Base-by-base conservation (phyloP, 2,113 vertebrate species). In the Todiramphus saurophagus region DNA sequence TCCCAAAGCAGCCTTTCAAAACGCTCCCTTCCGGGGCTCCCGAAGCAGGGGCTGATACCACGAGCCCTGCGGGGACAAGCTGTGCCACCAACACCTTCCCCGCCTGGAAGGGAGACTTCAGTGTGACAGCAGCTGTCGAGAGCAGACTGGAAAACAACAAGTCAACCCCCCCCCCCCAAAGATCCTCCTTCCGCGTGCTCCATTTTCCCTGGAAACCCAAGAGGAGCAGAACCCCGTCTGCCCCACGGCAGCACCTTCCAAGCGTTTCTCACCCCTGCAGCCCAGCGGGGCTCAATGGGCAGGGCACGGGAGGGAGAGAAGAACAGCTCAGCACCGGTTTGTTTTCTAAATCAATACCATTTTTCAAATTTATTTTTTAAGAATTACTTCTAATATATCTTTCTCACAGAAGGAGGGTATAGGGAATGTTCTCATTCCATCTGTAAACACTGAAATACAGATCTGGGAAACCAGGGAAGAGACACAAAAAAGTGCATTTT, bases 401-500 rank as follows among this genome's bases (percentile, higher is more conserved):
- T 97, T 98, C 89, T 97, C 96, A 97, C 98, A 98, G 98, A 98
- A 98, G 98, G 96, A 96, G 95, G 95, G 97, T 83, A 93, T 97
- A 98, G 98, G 98, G 98, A 98, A 98, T 97, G 98, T 89, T 96
- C 92, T 98, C 97, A 97, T 98, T 98, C 97, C 98, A 95, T 98
- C 98, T 98, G 98, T 98, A 98, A 98, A 98, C 98, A 98, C 98
- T 98, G 98, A 98, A 98, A 98, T 98, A 98, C 98, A 98, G 98
- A 98, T 98, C 98, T 98, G 98, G 98, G 97, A 98, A 97, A 98
- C 98, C 97, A 97, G 98, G 97, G 97, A 96, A 97, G 96, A 98
- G 95, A 98, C 98, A 98, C 98, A 98, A 98, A 98, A 98, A 98
- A 98, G 98, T 98, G 98, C 98, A 98, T 98, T 98, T 98, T 98